A percentile compares a stretch with the other conserved stretches of the same genome.
phyloP scores from a whole-genome alignment of 1,140 invertebrate genomes.

The Pachyrhynchus sulphureomaculatus region DNA sequence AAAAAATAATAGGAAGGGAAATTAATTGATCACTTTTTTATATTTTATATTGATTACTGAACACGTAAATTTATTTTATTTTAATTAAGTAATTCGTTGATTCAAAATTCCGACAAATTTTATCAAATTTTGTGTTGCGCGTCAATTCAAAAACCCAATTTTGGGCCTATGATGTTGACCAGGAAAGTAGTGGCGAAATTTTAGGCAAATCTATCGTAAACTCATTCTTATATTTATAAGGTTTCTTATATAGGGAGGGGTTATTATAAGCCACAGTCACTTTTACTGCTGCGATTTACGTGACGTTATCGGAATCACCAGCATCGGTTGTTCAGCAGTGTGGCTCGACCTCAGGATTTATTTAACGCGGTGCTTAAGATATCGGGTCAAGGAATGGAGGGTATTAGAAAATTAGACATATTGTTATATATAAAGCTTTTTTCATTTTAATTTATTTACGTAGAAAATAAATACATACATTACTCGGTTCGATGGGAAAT shows the following conservation, averaged over 20 bases:
- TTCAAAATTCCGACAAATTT: neutral
- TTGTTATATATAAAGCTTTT: too few species aligned
- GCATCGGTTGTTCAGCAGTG: neutral
- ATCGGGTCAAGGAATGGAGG: too few species aligned
- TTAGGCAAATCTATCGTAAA: constrained; percentile 1
- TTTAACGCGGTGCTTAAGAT: neutral
- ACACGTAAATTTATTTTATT: neutral
- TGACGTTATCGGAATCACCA: constrained; percentile 30
- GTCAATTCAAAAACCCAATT: constrained; percentile 29
- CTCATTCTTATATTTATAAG: constrained; percentile 14
- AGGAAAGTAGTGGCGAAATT: neutral
- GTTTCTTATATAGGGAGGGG: constrained; percentile 2
- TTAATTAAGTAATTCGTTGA: too few species aligned
- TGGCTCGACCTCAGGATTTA: neutral
- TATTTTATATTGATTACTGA: too few species aligned
- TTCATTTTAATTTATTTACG: too few species aligned
- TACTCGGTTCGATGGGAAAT: too few species aligned
- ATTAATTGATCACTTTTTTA: too few species aligned
- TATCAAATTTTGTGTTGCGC: neutral
- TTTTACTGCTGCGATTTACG: constrained; percentile 1
- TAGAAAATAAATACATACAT: too few species aligned
- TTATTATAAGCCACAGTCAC: constrained; percentile 1
- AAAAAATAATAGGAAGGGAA: neutral
- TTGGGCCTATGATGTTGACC: constrained; percentile 32
- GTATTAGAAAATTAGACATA: too few species aligned